Conservation (phyloP, 2,888 invertebrate species). For the Nemapogon koenigi region DNA sequence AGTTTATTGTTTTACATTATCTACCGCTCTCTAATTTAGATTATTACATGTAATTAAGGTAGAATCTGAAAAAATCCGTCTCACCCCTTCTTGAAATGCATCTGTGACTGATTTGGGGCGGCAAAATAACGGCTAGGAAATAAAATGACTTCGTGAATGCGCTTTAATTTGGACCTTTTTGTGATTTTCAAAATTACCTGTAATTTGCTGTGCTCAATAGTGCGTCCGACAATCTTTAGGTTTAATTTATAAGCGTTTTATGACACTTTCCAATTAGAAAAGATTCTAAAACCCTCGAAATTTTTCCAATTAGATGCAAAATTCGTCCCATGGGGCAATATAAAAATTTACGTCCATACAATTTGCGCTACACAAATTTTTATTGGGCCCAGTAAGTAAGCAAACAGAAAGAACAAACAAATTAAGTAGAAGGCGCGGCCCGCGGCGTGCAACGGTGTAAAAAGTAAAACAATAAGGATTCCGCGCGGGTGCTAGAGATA, state of each 20-base stretch:
- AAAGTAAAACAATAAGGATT: slow-evolving; percentile 66
- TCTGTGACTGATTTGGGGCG: slow-evolving; percentile 29
- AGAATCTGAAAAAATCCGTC: slow-evolving; percentile 33
- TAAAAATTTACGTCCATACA: slow-evolving; percentile 63
- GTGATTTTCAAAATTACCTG: slow-evolving; percentile 1
- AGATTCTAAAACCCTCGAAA: slow-evolving; percentile 56
- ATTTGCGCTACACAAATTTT: slow-evolving; percentile 65
- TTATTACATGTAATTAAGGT: slow-evolving; percentile 50
- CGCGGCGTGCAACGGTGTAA: slow-evolving; percentile 62
- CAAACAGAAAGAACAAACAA: slow-evolving; percentile 63
- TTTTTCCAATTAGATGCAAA: slow-evolving; percentile 63
- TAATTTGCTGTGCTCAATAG: too few species aligned
- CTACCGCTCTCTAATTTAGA: slow-evolving; percentile 54
- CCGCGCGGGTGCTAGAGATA: slow-evolving; percentile 59
- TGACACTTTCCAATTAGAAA: slow-evolving; percentile 25
- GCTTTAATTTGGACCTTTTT: slow-evolving; percentile 2
- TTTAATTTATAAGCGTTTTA: background rate
- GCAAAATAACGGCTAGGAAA: slow-evolving; percentile 27
- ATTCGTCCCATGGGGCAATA: slow-evolving; percentile 52
- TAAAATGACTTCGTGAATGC: slow-evolving; percentile 4
- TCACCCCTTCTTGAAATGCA: slow-evolving; percentile 48
- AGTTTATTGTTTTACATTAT: slow-evolving; percentile 59
- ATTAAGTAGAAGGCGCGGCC: slow-evolving; percentile 45
- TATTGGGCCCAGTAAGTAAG: slow-evolving; percentile 56
- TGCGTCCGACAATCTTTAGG: background rate